Percentiles rank a stretch among this genome's conserved stretches.
phyloP scores from a whole-genome alignment of 2,113 vertebrate species.

The Maylandia zebra region DNA sequence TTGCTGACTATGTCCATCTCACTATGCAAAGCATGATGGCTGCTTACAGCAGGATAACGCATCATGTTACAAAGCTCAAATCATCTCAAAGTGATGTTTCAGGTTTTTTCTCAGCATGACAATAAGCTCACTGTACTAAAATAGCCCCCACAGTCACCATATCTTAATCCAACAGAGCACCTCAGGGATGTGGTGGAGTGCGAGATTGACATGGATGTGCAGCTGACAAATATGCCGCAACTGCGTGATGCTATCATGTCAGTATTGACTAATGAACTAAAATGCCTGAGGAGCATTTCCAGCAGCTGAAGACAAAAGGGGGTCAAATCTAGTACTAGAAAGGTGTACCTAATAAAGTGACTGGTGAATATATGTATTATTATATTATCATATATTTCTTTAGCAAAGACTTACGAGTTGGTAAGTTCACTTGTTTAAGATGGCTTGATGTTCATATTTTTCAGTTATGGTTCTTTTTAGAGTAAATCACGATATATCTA shows the following conservation, averaged over 20 bases:
- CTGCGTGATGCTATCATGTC: not conserved
- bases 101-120: not conserved
- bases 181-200: not conserved
- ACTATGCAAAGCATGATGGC: not conserved
- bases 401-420: not conserved
- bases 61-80: not conserved
- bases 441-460: not conserved
- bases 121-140: not conserved
- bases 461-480: not conserved
- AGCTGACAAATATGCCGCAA: not conserved
- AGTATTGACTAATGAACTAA: not conserved
- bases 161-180: not conserved
- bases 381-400: not conserved
- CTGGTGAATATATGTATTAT: not conserved
- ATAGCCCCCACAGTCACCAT: not conserved
- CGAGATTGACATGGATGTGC: not conserved
- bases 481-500: not conserved
- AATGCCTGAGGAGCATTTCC: not conserved
- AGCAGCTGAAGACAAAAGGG: not conserved
- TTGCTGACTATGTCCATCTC: not conserved
- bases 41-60: not conserved
- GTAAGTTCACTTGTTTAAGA: not conserved
- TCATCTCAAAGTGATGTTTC: not conserved
- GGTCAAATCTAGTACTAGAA: not conserved
- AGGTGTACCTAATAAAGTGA: not conserved